These are phyloP conservation scores for Vanessa tameamea DNA, from an alignment of 1,140 invertebrate genomes.

Conservation along the genomic window DNA sequence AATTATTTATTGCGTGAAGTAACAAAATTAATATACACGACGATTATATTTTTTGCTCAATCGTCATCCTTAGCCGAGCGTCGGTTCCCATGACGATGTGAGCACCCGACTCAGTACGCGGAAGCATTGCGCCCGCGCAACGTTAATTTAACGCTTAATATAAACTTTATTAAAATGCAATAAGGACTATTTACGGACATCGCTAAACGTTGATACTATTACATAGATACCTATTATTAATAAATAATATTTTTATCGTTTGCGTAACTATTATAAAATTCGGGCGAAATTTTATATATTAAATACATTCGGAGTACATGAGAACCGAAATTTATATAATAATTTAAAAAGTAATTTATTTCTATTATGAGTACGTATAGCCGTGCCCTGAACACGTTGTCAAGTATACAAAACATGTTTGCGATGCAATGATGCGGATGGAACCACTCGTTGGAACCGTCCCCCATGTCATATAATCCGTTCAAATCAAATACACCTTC, in stretches of 20 bases:
- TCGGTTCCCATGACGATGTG: slow-evolving; percentile 62
- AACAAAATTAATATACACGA: slow-evolving; percentile 22
- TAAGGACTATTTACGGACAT: slow-evolving; percentile 31
- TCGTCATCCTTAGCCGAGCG: slow-evolving; percentile 48
- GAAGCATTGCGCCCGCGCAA: slow-evolving; percentile 28
- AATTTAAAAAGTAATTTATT: background rate
- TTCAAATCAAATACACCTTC: slow-evolving; percentile 23
- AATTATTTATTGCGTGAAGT: background rate
- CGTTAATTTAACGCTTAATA: slow-evolving; percentile 31
- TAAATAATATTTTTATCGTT: too few species aligned
- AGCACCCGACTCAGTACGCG: slow-evolving; percentile 37
- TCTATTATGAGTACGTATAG: too few species aligned
- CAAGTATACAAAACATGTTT: slow-evolving; percentile 65
- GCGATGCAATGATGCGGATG: slow-evolving; percentile 58
- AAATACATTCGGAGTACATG: too few species aligned
- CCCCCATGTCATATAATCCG: slow-evolving; percentile 41
- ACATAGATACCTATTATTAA: background rate
- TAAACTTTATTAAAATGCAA: slow-evolving; percentile 36
- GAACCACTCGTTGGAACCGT: slow-evolving; percentile 59
- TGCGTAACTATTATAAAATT: too few species aligned
- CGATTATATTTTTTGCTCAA: slow-evolving; percentile 34
- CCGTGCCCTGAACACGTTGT: slow-evolving; percentile 41
- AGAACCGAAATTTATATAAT: background rate
- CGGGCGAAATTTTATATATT: too few species aligned
- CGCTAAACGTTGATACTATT: background rate